Evolutionary conservation across 2,113 vertebrate genomes (phyloP).

Genomic region (Martes martes): DNA sequence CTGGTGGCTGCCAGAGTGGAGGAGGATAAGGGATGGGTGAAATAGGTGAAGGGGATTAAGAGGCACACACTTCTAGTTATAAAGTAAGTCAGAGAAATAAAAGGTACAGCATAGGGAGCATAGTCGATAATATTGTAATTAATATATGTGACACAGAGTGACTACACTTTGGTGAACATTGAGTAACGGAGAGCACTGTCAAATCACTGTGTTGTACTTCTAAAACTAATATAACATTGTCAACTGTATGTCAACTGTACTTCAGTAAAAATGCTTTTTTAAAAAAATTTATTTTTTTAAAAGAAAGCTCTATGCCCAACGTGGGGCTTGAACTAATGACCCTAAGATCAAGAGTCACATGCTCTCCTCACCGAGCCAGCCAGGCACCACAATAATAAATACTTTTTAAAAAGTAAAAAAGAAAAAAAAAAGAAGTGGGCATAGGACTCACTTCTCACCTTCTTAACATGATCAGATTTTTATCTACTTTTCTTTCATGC

Average conservation of each 20-base stretch:
- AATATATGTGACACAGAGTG: not conserved
- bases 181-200: not conserved
- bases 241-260: not conserved
- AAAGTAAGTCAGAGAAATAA: not conserved
- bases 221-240: not conserved
- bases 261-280: not conserved
- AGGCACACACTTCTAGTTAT: not conserved
- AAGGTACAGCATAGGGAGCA: not conserved
- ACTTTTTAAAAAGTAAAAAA: not conserved
- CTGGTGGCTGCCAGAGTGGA: not conserved
- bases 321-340: not conserved
- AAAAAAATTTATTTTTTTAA: not conserved
- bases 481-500: not conserved
- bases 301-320: not conserved
- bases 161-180: not conserved
- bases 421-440: not conserved
- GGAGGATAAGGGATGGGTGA: not conserved
- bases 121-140: not conserved
- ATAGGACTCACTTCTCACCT: not conserved
- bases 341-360: not conserved
- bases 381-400: not conserved
- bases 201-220: not conserved
- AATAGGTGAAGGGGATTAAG: not conserved
- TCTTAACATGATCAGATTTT: not conserved
- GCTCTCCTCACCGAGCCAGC: not conserved